phyloP scores from a whole-genome alignment of 2,888 invertebrate species.

The Ennomos fuscantarius region DNA sequence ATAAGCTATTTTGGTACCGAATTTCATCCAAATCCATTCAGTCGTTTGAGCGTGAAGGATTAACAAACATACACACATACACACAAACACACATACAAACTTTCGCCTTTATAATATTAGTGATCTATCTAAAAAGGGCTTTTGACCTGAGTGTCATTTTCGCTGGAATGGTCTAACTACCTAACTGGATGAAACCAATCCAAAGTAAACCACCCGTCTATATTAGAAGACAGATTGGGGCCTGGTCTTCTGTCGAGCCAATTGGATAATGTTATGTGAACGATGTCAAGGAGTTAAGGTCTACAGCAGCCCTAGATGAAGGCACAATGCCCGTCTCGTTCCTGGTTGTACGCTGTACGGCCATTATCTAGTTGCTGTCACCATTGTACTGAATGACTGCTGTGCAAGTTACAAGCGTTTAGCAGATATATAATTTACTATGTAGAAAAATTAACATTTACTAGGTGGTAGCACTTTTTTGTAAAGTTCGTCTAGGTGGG shows the following conservation, averaged over 20 bases:
- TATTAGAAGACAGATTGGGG: conserved; percentile 9
- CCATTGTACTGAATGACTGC: conserved; percentile 19
- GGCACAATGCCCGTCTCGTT: conserved; percentile 42
- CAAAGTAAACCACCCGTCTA: not conserved
- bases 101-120: no score
- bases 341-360: conserved; percentile 9
- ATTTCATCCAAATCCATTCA: no score
- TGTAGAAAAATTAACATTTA: no score
- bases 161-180: not conserved
- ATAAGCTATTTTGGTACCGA: no score
- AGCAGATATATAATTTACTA: no score
- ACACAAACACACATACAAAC: no score
- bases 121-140: no score
- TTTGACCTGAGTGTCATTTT: not conserved
- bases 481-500: no score
- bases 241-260: conserved; percentile 17
- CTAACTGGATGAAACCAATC: not conserved
- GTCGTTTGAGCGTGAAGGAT: no score
- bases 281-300: conserved; percentile 56
- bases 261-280: conserved; percentile 44
- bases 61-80: no score
- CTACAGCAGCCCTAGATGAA: conserved; percentile 36
- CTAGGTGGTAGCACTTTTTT: no score
- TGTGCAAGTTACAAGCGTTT: not conserved
- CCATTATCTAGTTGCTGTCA: conserved; percentile 47